Evolutionary conservation across 2,113 vertebrate species (phyloP), one percentile per base, ranked within the genome.

Genomic region (Campylomormyrus tamandua): DNA sequence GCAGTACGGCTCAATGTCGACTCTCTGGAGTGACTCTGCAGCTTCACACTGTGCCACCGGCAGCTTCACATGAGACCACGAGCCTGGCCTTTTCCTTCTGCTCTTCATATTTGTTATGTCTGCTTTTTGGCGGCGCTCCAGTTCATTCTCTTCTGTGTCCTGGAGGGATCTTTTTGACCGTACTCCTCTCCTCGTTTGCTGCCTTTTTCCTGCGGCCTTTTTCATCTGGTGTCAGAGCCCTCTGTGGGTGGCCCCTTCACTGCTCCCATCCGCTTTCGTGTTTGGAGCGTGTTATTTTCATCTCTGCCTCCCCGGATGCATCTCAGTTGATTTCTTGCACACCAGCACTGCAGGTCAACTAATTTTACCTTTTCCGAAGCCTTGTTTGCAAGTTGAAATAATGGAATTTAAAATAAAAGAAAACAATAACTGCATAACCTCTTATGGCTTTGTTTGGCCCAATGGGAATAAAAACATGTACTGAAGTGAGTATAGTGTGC

Each of bases 251-350:
- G 92, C 92, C 92, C 91, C 87, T 87, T 92, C 90, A 92, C 89
- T 90, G 90, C 91, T 93, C 91, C 92, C 91, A 89, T 56, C 93
- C 92, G 91, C 91, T 90, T 92, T 92, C 93, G 92, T 92, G 93
- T 94, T 94, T 93, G 90, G 90, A 90, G 83, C 31, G 1, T 87
- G 86, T 91, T 92, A 93, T 94, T 94, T 95, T 94, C 92, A 93
- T 94, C 92, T 91, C 45, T 66, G 83, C 87, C 3, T 92, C 91
- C 87, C 89, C 87, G 56, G 91, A 92, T 89, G 90, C 90, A 90
- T 90, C 93, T 93, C 92, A 93, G 92, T 90, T 92, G 89, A 87
- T 94, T 91, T 92, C 90, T 49, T 86, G 1, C n/a, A 89, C 93
- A 89, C 93, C 91, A 91, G 93, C 92, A 87, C 91, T 39, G 46